Evolutionary conservation across 2,113 vertebrate genomes (phyloP), one percentile per base, ranked within the genome.

Genomic region (Salvelinus fontinalis): DNA sequence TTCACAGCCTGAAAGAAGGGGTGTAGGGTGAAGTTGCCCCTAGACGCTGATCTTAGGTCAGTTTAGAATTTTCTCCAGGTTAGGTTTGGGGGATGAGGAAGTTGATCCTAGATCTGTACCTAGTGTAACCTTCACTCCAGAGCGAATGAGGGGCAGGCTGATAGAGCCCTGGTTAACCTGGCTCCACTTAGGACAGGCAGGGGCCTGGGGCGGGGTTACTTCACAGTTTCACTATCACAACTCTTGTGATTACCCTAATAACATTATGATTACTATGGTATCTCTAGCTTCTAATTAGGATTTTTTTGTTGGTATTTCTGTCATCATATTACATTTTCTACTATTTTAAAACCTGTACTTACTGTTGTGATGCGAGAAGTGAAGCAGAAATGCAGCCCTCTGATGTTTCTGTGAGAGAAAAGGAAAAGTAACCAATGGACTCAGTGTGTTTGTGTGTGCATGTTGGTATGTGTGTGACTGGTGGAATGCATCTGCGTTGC

Each of bases 301-400:
- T 48, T 70, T 11, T 44, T 44, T 44, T 11, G 44, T 70, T 26
- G 26, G 29, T 72, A n/a, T 83, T n/a, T 65, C 57, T 65, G 60
- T 71, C 29, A 34, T 34, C 31, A 74, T 39, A 29, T 70, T 24
- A 74, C 31, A 26, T 68, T 20, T 54, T 73, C n/a, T 77, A 24
- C 74, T 75, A 51, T 49, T 72, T 75, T 67, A 16, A 54, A 29
- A 75, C 60, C 60, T 77, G 62, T 44, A 44, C 27, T 18, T 73
- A 39, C 44, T 49, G 24, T n/a, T n/a, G 12, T 14, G n/a, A 11
- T 76, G 74, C 31, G 75, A 71, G 26, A 48, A 29, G 5, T 68
- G 67, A 64, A 64, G 8, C 67, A 68, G 29, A n/a, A 54, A 14
- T 54, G 16, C 67, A 29, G 11, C 26, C 12, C 11, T 67, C 24